Conservation (phyloP, 2,888 invertebrate species). For the Metopia argyrocephala region DNA sequence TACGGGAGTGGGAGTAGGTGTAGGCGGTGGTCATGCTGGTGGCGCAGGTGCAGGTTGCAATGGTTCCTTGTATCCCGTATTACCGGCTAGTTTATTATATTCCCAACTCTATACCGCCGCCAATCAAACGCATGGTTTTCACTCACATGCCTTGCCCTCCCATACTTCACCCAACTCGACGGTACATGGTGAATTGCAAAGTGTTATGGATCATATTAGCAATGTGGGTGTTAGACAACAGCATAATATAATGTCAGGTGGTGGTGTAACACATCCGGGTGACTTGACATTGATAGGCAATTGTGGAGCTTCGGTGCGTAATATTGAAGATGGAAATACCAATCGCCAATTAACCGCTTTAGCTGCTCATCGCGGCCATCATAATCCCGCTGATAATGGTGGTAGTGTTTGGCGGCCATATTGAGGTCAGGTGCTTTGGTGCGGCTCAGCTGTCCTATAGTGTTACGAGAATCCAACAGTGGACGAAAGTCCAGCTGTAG, state of each 20-base stretch:
- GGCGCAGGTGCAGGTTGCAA: constrained; percentile 81
- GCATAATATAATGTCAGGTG: constrained; percentile 79
- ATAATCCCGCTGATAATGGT: constrained; percentile 79
- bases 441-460: constrained; percentile 77
- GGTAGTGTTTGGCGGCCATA: constrained; percentile 89
- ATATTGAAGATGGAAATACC: constrained; percentile 77
- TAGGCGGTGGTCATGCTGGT: constrained; percentile 67
- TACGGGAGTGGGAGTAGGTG: constrained; percentile 66
- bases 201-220: constrained; percentile 87
- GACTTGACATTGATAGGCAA: constrained; percentile 78
- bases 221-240: constrained; percentile 80
- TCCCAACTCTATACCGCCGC: constrained; percentile 90
- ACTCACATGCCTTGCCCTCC: constrained; percentile 83
- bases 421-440: constrained; percentile 79
- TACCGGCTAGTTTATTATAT: constrained; percentile 89
- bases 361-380: constrained; percentile 78
- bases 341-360: constrained; percentile 78
- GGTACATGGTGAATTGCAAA: constrained; percentile 85
- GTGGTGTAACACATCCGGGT: constrained; percentile 75
- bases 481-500: constrained; percentile 53
- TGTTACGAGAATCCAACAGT: constrained; percentile 72
- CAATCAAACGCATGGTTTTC: constrained; percentile 86
- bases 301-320: constrained; percentile 78
- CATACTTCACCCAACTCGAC: constrained; percentile 81
- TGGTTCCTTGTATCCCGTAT: constrained; percentile 86